Evolutionary conservation across 1,140 invertebrate species (phyloP).

Genomic region (Hyphantria cunea): DNA sequence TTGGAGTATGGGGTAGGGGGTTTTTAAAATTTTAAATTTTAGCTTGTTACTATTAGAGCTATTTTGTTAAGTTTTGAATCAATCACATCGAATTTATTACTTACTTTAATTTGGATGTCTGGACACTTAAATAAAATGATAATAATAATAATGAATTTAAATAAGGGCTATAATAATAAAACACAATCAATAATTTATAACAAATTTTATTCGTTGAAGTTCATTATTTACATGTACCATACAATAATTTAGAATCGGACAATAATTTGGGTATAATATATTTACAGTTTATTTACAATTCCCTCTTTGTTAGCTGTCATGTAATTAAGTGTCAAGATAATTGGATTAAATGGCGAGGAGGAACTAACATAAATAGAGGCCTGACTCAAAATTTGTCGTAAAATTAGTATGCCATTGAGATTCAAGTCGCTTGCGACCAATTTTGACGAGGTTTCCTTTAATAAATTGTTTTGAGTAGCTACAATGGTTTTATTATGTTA

Average conservation of each 20-base stretch:
- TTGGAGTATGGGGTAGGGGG: no score
- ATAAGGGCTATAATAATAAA: slow-evolving; percentile 3
- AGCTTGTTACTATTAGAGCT: no score
- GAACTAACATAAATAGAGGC: slow-evolving; percentile 9
- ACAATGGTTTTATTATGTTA: neutral
- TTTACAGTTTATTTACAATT: slow-evolving; percentile 27
- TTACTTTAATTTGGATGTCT: no score
- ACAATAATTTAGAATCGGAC: slow-evolving; percentile 30
- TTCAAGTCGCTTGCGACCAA: slow-evolving; percentile 9
- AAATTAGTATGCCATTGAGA: slow-evolving; percentile 13
- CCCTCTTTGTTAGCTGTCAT: slow-evolving; percentile 2
- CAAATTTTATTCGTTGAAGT: slow-evolving; percentile 33
- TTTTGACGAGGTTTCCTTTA: slow-evolving; percentile 10
- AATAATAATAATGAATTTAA: no score
- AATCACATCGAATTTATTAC: no score
- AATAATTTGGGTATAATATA: slow-evolving; percentile 23
- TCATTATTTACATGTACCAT: slow-evolving; percentile 28
- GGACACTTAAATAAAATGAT: no score
- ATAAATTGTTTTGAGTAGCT: neutral
- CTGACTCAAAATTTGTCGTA: slow-evolving; percentile 9
- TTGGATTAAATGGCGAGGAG: slow-evolving; percentile 11
- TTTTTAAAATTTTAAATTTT: no score
- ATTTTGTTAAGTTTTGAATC: no score
- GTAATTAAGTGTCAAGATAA: slow-evolving; percentile 19
- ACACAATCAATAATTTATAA: slow-evolving; percentile 25